These are phyloP conservation scores for Dendronephthya gigantea DNA, from an alignment of 64 coral and sea anemone genomes.

Conservation along the genomic window DNA sequence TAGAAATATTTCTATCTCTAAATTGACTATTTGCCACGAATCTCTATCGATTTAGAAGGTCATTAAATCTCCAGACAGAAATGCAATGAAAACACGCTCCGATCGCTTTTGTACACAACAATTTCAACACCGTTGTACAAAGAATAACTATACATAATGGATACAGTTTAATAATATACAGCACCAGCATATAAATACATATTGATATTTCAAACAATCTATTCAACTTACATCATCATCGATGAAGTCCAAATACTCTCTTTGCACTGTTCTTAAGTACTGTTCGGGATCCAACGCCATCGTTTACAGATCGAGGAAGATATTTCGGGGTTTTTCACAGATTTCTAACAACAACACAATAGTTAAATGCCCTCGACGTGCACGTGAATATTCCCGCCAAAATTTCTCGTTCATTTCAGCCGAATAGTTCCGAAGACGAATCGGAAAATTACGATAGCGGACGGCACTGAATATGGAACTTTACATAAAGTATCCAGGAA, in stretches of 20 bases:
- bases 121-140: neutral
- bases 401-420: neutral
- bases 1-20: neutral
- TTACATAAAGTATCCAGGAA: no score
- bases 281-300: constrained; percentile 96
- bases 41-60: no score
- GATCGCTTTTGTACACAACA: no score
- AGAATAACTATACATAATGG: neutral
- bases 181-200: neutral
- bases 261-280: constrained; percentile 78
- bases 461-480: no score
- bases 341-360: neutral
- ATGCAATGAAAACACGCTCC: no score
- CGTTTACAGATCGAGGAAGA: neutral
- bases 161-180: neutral
- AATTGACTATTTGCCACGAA: neutral
- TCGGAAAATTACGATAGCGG: neutral
- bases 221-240: constrained; percentile 88
- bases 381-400: neutral
- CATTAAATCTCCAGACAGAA: no score
- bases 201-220: neutral
- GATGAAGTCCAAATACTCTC: constrained; percentile 92
- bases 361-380: neutral
- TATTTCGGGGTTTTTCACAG: neutral
- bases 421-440: neutral